Evolutionary conservation across 2,888 invertebrate genomes (phyloP).

Genomic region (Nymphalis c-album): DNA sequence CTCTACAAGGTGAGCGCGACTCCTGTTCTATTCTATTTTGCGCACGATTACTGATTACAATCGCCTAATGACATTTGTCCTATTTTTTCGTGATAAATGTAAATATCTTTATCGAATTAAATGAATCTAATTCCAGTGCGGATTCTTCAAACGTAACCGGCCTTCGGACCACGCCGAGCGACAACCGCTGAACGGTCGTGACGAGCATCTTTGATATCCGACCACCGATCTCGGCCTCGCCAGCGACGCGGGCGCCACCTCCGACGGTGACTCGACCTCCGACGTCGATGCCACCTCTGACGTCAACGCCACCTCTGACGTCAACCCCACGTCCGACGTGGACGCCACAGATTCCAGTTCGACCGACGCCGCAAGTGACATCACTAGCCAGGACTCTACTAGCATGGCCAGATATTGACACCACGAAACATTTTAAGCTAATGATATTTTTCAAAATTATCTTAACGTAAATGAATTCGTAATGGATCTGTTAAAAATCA

Average conservation of each 20-base stretch:
- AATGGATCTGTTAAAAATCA: slow-evolving; percentile 1
- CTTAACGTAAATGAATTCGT: neutral
- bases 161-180: slow-evolving; percentile 91
- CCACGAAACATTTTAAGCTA: slow-evolving; percentile 3
- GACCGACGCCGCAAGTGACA: slow-evolving; percentile 75
- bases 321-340: slow-evolving; percentile 47
- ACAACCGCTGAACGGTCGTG: slow-evolving; percentile 91
- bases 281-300: slow-evolving; percentile 56
- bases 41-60: neutral
- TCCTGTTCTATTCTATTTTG: neutral
- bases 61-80: too few species aligned
- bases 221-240: slow-evolving; percentile 58
- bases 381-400: slow-evolving; percentile 73
- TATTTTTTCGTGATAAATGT: too few species aligned
- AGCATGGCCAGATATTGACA: slow-evolving; percentile 71
- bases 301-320: slow-evolving; percentile 53
- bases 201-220: slow-evolving; percentile 87
- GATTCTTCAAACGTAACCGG: slow-evolving; percentile 95
- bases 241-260: slow-evolving; percentile 54
- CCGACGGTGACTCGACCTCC: slow-evolving; percentile 48
- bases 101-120: neutral
- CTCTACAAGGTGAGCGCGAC: slow-evolving; percentile 87
- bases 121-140: slow-evolving; percentile 83
- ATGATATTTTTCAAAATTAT: neutral
- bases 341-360: slow-evolving; percentile 50